phyloP scores from a whole-genome alignment of 2,797 vertebrate species.

The Clarias pachynema region DNA sequence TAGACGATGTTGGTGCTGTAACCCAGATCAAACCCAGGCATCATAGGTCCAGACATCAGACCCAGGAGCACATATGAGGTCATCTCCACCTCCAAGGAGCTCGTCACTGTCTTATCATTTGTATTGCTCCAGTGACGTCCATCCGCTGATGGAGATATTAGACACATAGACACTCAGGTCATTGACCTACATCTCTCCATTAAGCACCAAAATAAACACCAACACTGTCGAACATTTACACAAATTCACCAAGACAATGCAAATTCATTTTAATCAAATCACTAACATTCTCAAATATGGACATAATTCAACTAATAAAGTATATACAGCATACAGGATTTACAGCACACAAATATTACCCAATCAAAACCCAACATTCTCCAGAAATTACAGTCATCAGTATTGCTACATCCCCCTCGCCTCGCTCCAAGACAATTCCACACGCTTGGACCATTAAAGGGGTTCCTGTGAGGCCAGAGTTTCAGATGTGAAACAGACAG shows the following conservation, averaged over 20 bases:
- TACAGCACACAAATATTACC: no score
- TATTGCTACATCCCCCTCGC: no score
- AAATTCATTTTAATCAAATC: background rate
- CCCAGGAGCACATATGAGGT: conserved; percentile 81
- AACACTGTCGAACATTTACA: background rate
- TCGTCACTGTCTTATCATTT: conserved; percentile 46
- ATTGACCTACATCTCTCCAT: background rate
- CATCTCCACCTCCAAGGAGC: conserved; percentile 83
- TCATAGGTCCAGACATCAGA: conserved; percentile 71
- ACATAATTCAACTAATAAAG: no score
- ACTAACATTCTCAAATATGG: no score
- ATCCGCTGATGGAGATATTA: conserved; percentile 56
- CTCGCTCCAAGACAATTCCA: no score
- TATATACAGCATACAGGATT: no score
- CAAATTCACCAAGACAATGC: background rate
- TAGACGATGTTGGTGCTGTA: conserved; percentile 70
- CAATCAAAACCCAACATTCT: background rate
- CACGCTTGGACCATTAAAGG: no score
- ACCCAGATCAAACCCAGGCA: conserved; percentile 66
- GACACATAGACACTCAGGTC: background rate
- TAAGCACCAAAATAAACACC: no score
- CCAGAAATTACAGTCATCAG: no score
- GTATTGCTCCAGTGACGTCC: conserved; percentile 64
- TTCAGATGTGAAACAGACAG: no score
- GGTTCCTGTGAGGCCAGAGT: no score